Conservation (phyloP, 2,797 vertebrate genomes). For the Sebastes iracundus region DNA sequence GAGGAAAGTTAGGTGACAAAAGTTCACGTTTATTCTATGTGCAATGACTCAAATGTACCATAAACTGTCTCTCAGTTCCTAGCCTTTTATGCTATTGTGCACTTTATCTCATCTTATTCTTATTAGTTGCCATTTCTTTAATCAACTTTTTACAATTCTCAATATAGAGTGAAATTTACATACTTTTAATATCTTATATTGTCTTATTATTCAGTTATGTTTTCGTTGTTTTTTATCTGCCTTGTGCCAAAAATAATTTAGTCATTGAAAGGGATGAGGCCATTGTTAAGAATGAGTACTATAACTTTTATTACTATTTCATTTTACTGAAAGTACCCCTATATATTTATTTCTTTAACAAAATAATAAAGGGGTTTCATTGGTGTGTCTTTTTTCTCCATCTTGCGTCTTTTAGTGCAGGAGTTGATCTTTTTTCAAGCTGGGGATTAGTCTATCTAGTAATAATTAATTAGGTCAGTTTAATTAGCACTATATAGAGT, state of each 20-base stretch:
- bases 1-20: too few relatives aligned
- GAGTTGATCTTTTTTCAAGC: neutral
- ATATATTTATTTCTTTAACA: neutral
- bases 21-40: neutral
- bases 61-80: neutral
- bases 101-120: neutral
- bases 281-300: neutral
- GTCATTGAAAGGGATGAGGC: neutral
- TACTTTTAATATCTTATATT: neutral
- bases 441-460: neutral
- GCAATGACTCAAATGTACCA: neutral
- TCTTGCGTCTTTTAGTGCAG: neutral
- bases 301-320: neutral
- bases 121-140: neutral
- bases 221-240: neutral
- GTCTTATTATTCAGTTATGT: neutral
- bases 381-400: neutral
- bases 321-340: neutral
- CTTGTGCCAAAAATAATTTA: neutral
- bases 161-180: neutral
- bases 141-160: constrained; percentile 2
- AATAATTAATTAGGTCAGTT: constrained; percentile 1
- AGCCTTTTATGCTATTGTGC: neutral
- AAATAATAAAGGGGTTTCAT: neutral
- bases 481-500: neutral